Percentiles rank a stretch among this genome's conserved stretches.
Evolutionary conservation across 2,113 vertebrate genomes (phyloP).

Genomic region (Mustela lutreola): DNA sequence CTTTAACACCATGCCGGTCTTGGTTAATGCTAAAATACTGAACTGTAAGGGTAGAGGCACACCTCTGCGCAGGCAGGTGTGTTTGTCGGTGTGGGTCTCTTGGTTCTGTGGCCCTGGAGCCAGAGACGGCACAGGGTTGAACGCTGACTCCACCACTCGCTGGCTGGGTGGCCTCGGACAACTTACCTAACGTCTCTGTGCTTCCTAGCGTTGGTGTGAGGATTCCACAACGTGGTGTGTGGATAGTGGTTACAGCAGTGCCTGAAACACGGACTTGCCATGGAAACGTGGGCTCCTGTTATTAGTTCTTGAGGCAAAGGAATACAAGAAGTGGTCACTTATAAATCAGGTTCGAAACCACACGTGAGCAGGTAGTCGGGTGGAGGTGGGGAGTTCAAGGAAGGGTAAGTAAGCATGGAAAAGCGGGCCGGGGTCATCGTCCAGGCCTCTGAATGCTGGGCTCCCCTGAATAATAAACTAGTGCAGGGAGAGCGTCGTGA

Average conservation of each 20-base stretch:
- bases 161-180: not conserved
- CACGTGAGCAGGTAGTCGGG: not conserved
- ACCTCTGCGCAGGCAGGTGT: not conserved
- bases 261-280: not conserved
- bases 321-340: not conserved
- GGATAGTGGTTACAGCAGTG: not conserved
- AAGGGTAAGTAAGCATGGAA: not conserved
- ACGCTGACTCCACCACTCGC: not conserved
- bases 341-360: not conserved
- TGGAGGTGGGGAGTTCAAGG: not conserved
- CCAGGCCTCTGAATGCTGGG: not conserved
- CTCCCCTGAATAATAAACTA: fast-evolving
- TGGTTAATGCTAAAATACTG: not conserved
- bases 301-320: not conserved
- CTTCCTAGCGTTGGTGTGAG: not conserved
- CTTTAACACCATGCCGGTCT: fast-evolving
- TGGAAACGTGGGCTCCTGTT: not conserved
- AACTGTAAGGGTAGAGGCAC: not conserved
- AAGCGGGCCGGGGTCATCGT: fast-evolving
- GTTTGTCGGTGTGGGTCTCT: not conserved
- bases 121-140: not conserved
- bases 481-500: not conserved
- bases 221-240: too few relatives aligned
- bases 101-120: not conserved
- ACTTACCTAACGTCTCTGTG: not conserved